Conservation (phyloP, 2,888 invertebrate species). For the Tipula unca region DNA sequence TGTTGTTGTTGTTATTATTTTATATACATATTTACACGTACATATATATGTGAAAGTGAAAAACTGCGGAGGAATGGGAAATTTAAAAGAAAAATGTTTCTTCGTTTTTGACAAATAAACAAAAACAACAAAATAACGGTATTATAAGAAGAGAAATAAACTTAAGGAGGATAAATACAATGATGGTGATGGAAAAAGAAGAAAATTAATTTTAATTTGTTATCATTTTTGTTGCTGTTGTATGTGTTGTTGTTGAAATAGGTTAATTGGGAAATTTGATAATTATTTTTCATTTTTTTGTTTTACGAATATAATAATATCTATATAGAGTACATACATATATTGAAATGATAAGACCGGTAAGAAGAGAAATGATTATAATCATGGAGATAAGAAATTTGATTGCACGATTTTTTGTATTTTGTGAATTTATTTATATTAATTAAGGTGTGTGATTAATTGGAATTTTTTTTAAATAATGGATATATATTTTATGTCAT, state of each 20-base stretch:
- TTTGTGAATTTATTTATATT: background rate
- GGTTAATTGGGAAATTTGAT: slow-evolving; percentile 14
- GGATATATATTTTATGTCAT: background rate
- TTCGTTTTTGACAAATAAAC: background rate
- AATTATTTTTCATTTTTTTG: slow-evolving; percentile 14
- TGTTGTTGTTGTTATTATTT: background rate
- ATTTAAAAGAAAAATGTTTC: background rate
- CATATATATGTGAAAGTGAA: background rate
- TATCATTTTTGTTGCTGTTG: background rate
- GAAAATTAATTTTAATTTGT: slow-evolving; percentile 9
- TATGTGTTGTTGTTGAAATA: background rate
- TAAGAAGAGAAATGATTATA: background rate
- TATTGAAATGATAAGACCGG: background rate
- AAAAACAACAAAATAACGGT: background rate
- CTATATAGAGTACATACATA: background rate
- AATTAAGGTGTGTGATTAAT: background rate
- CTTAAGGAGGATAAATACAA: background rate
- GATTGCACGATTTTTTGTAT: background rate
- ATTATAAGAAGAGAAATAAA: background rate
- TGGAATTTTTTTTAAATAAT: background rate
- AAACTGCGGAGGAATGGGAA: background rate
- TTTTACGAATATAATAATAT: no score
- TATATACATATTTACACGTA: background rate
- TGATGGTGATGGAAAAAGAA: background rate
- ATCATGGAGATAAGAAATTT: background rate